Evolutionary conservation across 2,888 invertebrate genomes (phyloP), one percentile per base, ranked within the genome.

Genomic region (Tuberolachnus salignus): DNA sequence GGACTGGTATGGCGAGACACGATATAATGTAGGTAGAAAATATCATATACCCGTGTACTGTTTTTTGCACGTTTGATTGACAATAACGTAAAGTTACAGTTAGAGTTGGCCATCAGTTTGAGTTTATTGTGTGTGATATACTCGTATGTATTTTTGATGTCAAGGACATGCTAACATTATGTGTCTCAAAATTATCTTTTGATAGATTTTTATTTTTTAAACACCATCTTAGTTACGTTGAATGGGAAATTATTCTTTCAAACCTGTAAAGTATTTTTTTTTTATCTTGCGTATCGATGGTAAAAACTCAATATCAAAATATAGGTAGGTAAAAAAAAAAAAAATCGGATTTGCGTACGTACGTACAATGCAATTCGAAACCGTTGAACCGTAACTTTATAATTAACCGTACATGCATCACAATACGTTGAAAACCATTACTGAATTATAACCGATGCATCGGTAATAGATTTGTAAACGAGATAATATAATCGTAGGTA

Each of bases 331-430:
- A n/a, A 19, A 53, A 69, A 69, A 34, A 44, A 71, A 57, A 69
- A 72, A 59, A 61, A 49, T 16, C 42, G 16, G n/a, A 21, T 44
- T 1, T 74, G 44, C 14, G 23, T 64, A 55, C 55, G 26, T 55
- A 55, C 34, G 23, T 19, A 26, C 34, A 13, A 3, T 44, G 26
- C 11, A 53, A 44, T 74, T 74, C 10, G n/a, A 55, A 64, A 64
- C 23, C 53, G 16, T 64, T 64, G 23, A 51, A n/a, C 44, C 55
- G 55, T 42, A 64, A 55, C 64, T n/a, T 34, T 57, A 55, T 74
- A 74, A 74, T 74, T 26, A 53, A 74, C 64, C 64, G 26, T 66
- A 74, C 64, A 66, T 10, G 64, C n/a, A 21, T n/a, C n/a, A 10
- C 23, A 55, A 73, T 73, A 16, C 21, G 49, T 21, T 61, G 49